A percentile compares a stretch with the other conserved stretches of the same genome.
Evolutionary conservation across 2,888 invertebrate species (phyloP).

Genomic region (Nudaria mundana): DNA sequence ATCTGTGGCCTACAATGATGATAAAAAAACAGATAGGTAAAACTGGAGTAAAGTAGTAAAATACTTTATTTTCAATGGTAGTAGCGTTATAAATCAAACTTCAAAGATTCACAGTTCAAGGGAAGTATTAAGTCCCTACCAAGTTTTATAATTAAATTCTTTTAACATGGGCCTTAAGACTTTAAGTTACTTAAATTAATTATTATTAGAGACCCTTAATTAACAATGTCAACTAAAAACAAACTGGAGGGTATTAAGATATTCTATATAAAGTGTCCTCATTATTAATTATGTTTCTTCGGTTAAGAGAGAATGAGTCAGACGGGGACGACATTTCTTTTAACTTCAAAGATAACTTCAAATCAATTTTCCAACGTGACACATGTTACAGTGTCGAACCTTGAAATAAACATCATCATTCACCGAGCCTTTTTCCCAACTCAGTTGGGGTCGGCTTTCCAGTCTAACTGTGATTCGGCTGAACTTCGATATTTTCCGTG

Average conservation of each 20-base stretch:
- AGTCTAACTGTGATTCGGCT: no score
- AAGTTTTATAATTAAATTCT: background rate
- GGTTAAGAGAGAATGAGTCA: conserved; percentile 26
- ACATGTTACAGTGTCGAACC: conserved; percentile 28
- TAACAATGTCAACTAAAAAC: background rate
- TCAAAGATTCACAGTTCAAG: no score
- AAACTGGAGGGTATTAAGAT: background rate
- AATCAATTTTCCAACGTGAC: conserved; percentile 24
- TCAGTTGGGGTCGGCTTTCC: no score
- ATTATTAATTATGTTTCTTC: conserved; percentile 17
- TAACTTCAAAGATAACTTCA: conserved; percentile 24
- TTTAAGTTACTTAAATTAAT: background rate
- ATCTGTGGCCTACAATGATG: conserved; percentile 76
- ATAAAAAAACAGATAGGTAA: conserved; percentile 5
- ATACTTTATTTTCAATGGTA: no score
- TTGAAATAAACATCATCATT: conserved; percentile 20
- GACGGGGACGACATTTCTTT: conserved; percentile 16
- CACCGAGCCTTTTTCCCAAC: no score
- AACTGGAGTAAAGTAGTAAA: background rate
- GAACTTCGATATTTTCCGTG: no score
- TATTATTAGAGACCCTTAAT: background rate
- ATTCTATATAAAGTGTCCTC: conserved; percentile 1
- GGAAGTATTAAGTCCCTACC: no score
- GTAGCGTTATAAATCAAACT: no score
- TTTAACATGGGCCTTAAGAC: background rate